Percentiles rank a stretch among this genome's conserved stretches.
Conservation (phyloP, 2,888 invertebrate genomes). For the Agonopterix heracliana region DNA sequence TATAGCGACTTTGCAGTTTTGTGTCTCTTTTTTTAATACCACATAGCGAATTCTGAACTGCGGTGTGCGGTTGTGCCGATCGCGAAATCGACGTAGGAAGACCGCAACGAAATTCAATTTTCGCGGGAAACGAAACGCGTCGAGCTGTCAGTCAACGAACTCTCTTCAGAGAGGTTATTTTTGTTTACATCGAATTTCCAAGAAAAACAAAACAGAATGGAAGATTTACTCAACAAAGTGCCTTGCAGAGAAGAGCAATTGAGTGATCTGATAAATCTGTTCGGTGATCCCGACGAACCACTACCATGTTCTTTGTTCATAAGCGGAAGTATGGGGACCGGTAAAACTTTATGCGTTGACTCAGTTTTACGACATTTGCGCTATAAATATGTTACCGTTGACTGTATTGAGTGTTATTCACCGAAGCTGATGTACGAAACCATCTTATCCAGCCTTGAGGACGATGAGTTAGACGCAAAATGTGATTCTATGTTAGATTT, state of each 20-base stretch:
- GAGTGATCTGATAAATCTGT: conserved; percentile 61
- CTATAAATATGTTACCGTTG: conserved; percentile 79
- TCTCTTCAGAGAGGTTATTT: too few species aligned
- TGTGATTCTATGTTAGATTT: conserved; percentile 84
- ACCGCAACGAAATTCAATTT: too few species aligned
- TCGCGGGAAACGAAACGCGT: too few species aligned
- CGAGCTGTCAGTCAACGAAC: too few species aligned
- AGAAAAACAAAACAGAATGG: conserved; percentile 50
- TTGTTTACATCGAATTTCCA: background rate
- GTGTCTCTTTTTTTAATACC: too few species aligned
- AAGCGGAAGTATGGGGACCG: conserved; percentile 89
- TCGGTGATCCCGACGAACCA: conserved; percentile 76
- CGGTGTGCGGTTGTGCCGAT: too few species aligned
- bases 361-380: conserved; percentile 75
- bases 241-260: conserved; percentile 70
- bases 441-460: conserved; percentile 78
- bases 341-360: conserved; percentile 84
- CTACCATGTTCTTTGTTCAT: conserved; percentile 83
- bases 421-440: conserved; percentile 85
- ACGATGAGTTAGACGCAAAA: conserved; percentile 59
- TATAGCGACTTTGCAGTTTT: too few species aligned
- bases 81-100: too few species aligned
- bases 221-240: conserved; percentile 60
- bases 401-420: conserved; percentile 89
- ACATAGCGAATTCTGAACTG: too few species aligned